Evolutionary conservation across 2,797 vertebrate genomes (phyloP), one percentile per base, ranked within the genome.

Genomic region (Pangasius larnaudii): DNA sequence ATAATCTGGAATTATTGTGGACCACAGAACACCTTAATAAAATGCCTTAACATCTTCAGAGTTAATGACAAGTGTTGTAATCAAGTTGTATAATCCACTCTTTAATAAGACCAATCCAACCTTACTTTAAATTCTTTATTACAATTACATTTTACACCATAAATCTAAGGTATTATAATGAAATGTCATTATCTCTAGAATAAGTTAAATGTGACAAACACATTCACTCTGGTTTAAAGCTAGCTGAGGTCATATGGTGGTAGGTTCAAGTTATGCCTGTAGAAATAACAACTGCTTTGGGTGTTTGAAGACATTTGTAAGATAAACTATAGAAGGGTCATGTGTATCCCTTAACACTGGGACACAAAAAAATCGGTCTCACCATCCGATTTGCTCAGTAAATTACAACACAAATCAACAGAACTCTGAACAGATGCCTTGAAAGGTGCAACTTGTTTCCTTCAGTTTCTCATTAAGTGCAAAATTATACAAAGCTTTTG

Each of bases 391-490:
- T 59, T 86, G 33, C 51, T 81, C 58, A 36, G 67, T 65, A 82
- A 42, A 63, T 61, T 61, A 8, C 2, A 27, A 14, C 56, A n/a
- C 1, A 63, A 72, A 83, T 39, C 27, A 69, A 53, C 63, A 84
- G 46, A 33, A 51, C 42, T 58, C 46, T 59, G 39, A 82, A 53
- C 24, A 77, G 81, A 85, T 56, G 24, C 51, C 72, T n/a, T 67
- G 75, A 58, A 87, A 87, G 84, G 87, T 88, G 85, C 78, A 88
- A 85, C 22, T 56, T 65, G 39, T 53, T 74, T 74, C 19, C 51
- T 85, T 83, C 85, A 63, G n/a, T 80, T 27, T 69, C 39, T 89
- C 27, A 67, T 24, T 39, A 69, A 89, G 89, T 90, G 90, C 84
- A 87, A 90, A 86, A 75, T 81, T 49, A 80, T n/a, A 87, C 58